phyloP scores from a whole-genome alignment of 2,888 invertebrate species.

The Xestobium rufovillosum region DNA sequence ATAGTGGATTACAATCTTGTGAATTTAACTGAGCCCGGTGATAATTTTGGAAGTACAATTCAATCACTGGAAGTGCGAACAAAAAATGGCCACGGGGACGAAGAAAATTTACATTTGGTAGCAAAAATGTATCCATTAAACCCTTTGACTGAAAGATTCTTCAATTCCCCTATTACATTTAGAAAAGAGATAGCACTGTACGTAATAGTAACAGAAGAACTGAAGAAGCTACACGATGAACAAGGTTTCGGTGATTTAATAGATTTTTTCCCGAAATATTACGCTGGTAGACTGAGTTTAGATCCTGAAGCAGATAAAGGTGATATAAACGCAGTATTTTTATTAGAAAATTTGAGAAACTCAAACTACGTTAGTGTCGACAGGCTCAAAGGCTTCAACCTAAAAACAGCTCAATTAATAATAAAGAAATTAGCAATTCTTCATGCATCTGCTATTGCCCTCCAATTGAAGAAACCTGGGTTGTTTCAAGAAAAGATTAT shows the following conservation, averaged over 20 bases:
- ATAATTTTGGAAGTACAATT: too few species aligned
- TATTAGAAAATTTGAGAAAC: slow-evolving; percentile 19
- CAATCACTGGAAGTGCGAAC: too few species aligned
- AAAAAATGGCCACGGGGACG: too few species aligned
- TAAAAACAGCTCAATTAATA: slow-evolving; percentile 10
- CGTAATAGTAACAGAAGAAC: slow-evolving; percentile 14
- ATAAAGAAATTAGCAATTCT: slow-evolving; percentile 14
- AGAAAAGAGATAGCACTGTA: slow-evolving; percentile 17
- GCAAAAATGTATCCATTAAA: slow-evolving; percentile 19
- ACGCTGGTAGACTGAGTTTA: slow-evolving; percentile 14
- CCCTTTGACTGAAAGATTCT: slow-evolving; percentile 13
- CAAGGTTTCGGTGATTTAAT: slow-evolving; percentile 11
- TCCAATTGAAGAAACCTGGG: slow-evolving; percentile 13
- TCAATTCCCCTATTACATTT: slow-evolving; percentile 17
- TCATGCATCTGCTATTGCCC: slow-evolving; percentile 15
- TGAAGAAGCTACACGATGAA: slow-evolving; percentile 13
- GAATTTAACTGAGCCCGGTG: too few species aligned
- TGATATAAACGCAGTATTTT: slow-evolving; percentile 15
- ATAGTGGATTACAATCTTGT: neutral
- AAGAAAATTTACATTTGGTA: slow-evolving; percentile 14
- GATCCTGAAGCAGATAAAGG: slow-evolving; percentile 7
- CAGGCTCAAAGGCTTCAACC: slow-evolving; percentile 14
- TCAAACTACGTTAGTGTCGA: slow-evolving; percentile 12
- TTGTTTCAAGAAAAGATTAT: slow-evolving; percentile 7
- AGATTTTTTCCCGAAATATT: slow-evolving; percentile 17